phyloP scores from a whole-genome alignment of 2,888 invertebrate genomes.

The Nephrotoma flavescens region DNA sequence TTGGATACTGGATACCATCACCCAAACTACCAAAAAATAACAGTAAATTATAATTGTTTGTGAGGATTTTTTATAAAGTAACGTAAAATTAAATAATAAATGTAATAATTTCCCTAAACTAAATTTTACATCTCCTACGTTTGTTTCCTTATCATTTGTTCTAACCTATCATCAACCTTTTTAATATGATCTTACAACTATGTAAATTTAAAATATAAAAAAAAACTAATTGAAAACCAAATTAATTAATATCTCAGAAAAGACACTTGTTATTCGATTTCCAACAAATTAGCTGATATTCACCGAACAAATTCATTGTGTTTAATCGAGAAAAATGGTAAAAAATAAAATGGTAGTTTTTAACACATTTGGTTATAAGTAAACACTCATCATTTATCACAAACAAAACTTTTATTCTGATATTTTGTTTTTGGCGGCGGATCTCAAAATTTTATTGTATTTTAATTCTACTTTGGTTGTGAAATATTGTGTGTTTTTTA shows the following conservation, averaged over 20 bases:
- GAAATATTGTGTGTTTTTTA: no score
- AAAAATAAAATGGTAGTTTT: no score
- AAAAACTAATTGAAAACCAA: neutral
- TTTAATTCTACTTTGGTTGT: no score
- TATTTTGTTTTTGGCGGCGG: no score
- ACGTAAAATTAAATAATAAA: neutral
- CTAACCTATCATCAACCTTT: neutral
- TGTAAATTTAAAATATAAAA: neutral
- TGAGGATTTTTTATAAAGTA: neutral
- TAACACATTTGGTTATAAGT: no score
- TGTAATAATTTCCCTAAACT: neutral
- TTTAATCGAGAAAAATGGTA: no score
- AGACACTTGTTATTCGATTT: neutral
- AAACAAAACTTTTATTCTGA: no score
- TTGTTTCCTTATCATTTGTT: neutral
- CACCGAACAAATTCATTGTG: no score
- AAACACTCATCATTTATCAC: no score
- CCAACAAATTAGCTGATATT: no score
- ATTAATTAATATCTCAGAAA: neutral
- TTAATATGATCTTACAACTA: neutral
- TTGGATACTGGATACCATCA: slow-evolving; percentile 76
- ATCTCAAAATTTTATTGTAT: no score
- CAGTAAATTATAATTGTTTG: slow-evolving; percentile 6
- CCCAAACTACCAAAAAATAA: slow-evolving; percentile 54
- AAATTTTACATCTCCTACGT: neutral